Evolutionary conservation across 2,888 invertebrate species (phyloP), one percentile per base, ranked within the genome.

Genomic region (Rhamnusium bicolor): DNA sequence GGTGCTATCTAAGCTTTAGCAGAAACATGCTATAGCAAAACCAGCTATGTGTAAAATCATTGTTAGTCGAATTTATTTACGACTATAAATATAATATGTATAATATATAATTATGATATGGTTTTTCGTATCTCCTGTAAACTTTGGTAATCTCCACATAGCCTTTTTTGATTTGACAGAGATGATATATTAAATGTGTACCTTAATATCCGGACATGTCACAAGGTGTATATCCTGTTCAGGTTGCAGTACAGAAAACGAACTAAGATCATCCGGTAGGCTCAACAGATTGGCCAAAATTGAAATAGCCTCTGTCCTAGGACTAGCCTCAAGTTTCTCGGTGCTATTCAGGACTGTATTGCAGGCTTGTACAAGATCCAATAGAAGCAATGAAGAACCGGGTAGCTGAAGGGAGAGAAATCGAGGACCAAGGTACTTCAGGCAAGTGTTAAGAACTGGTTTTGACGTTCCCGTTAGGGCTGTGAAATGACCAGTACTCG

Each of bases 361-460:
- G 78, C 96, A 95, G 7, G 97, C 97, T 84, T 96, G 95, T 40
- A 98, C 94, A 82, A 98, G 94, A 89, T 98, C 98, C 68, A 97
- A 89, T 62, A 97, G 89, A 1, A 98, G 89, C 68, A 98, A 89
- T 0, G 97, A 95, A 82, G 95, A 95, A 0, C 98, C 98, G 49
- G 97, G 96, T 54, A 98, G 89, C 77, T 96, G 94, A 32, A 96
- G 89, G 51, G 97, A 96, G 77, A 98, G 92, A 87, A 97, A 94
- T 67, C 94, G 91, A 12, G 97, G 94, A 21, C 97, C 96, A 82
- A 96, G 90, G 84, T 94, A 92, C 80, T 94, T 93, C 14, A 97
- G 89, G 65, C 95, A 92, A 3, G 92, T 92, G 88, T 95, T 95
- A 56, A 95, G 92, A 60, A 94, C 92, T 73, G 94, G 93, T 85